Evolutionary conservation across 2,888 invertebrate genomes (phyloP).

Genomic region (Lissonota sp.): DNA sequence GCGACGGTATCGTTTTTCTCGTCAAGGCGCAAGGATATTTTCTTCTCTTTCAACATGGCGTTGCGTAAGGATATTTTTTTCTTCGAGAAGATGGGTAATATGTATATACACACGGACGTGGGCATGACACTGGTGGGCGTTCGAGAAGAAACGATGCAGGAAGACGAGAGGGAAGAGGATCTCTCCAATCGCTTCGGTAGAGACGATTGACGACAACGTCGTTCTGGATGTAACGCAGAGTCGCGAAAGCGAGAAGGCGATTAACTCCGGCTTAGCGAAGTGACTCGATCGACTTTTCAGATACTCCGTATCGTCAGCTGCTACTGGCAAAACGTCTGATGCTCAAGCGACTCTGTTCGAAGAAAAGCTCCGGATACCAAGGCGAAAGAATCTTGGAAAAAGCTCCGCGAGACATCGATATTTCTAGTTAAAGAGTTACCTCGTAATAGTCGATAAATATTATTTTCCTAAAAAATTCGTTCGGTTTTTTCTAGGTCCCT

Average conservation of each 20-base stretch:
- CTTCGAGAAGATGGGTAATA: conserved; percentile 2
- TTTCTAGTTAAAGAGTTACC: not conserved
- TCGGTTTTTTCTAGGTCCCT: too few relatives aligned
- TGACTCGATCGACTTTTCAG: conserved; percentile 60
- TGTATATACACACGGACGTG: conserved; percentile 3
- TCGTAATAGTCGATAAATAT: too few relatives aligned
- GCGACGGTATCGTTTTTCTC: conserved; percentile 54
- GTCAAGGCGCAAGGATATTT: conserved; percentile 44
- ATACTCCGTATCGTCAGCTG: conserved; percentile 35
- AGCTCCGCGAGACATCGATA: not conserved
- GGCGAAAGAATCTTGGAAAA: not conserved
- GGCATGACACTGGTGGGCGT: conserved; percentile 56
- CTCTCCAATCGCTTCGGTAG: conserved; percentile 39
- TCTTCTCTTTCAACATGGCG: conserved; percentile 48
- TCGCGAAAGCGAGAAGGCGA: conserved; percentile 55
- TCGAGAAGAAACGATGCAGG: conserved; percentile 49
- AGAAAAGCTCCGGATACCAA: conserved; percentile 34
- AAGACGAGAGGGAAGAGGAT: conserved; percentile 41
- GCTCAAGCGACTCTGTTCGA: conserved; percentile 14
- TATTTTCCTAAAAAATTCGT: too few relatives aligned
- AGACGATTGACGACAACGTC: conserved; percentile 37
- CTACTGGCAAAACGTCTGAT: conserved; percentile 9
- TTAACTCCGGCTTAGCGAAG: conserved; percentile 64
- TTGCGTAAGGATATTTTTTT: not conserved
- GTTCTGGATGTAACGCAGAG: conserved; percentile 29